Base-by-base conservation (phyloP, 1,140 invertebrate genomes). In the Trissolcus basalis region DNA sequence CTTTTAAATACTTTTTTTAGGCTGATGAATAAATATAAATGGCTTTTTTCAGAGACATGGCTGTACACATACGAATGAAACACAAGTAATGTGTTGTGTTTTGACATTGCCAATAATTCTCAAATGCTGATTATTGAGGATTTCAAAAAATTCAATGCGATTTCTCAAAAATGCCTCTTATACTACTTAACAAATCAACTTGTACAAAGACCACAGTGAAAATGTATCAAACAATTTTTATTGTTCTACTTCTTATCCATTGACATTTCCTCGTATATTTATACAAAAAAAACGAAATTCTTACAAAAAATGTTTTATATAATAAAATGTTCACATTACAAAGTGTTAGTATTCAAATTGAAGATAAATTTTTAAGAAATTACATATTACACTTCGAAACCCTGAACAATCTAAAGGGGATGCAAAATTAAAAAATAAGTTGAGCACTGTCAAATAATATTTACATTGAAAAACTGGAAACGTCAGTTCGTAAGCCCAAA, bases 401-500 rank as follows among this genome's bases (percentile, higher is more conserved):
- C 49, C 33, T 14, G 8, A 16, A 35, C 41, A 63, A 45, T 53
- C 41, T 27, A 2, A 4, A 19, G 49, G 39, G 9, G 4, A 6
- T 51, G 16, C 27, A 19, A 48, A 48, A 4, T 5, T 59, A 14
- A 56, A 65, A 36, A 36, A 60, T 49, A 45, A 49, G 14, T 12
- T 59, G 65, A 70, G 56, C 58, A 56, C 54, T 43, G 1, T 13
- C 41, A 32, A 41, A 47, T 12, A 33, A 55, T 69, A 65, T 70
- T 58, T 56, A 69, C 60, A 64, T 47, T 51, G 9, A 45, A 33
- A 51, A 35, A 36, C 8, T 50, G 4, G 19, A 27, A 27, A 27
- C 19, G 19, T 27, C 19, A 27, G 19, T 27, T 27, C 19, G 19
- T 27, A 27, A 27, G 32, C 44, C 53, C 5, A 59, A 81, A 83